Evolutionary conservation across 2,888 invertebrate species (phyloP).

Genomic region (Balanococcus diminutus): DNA sequence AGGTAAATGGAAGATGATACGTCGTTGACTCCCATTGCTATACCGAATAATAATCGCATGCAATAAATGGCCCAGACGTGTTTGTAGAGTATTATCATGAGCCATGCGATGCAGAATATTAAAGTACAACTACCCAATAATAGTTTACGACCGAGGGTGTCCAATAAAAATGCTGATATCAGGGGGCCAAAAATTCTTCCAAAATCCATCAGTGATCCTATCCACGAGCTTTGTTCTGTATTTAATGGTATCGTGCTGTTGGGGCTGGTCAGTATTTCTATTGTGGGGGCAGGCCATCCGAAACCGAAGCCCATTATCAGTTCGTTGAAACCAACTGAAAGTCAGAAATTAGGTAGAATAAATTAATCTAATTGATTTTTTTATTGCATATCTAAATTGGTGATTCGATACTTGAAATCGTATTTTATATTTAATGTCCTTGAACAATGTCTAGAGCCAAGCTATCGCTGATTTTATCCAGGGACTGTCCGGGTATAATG

Average conservation of each 20-base stretch:
- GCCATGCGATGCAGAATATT: background rate
- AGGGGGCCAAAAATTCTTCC: slow-evolving; percentile 2
- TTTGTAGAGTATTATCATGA: background rate
- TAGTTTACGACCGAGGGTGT: background rate
- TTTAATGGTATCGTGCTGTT: background rate
- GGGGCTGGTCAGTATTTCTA: background rate
- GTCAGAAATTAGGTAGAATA: too few relatives aligned
- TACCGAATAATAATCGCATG: slow-evolving; percentile 57
- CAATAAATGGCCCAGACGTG: slow-evolving; percentile 55
- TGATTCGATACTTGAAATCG: background rate
- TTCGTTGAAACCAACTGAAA: slow-evolving; percentile 41
- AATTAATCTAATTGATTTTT: too few relatives aligned
- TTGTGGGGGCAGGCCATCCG: slow-evolving; percentile 34
- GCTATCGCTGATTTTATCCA: background rate
- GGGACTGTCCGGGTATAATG: too few relatives aligned
- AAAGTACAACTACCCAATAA: background rate
- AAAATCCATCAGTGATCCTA: slow-evolving; percentile 20
- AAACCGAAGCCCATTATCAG: slow-evolving; percentile 24
- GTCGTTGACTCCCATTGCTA: slow-evolving; percentile 58
- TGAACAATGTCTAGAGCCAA: slow-evolving; percentile 1
- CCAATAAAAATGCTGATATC: background rate
- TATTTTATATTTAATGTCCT: background rate
- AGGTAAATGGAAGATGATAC: slow-evolving; percentile 58
- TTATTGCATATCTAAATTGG: background rate
- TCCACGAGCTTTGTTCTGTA: slow-evolving; percentile 36